Conservation (phyloP, 35 echinoderm and acorn worm genomes). For the Amphiura filiformis region DNA sequence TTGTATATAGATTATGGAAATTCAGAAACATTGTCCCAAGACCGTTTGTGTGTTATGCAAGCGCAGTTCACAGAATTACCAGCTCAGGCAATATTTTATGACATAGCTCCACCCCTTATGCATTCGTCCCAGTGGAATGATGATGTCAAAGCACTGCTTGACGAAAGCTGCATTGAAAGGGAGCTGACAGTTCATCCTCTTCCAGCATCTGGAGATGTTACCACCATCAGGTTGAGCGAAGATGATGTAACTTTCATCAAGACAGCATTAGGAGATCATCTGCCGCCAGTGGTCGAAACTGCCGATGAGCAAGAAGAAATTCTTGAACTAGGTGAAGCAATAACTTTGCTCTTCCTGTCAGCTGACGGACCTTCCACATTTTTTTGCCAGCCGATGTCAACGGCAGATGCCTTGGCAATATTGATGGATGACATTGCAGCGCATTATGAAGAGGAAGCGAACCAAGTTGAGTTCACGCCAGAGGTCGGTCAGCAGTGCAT, state of each 20-base stretch:
- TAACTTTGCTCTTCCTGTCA: not conserved
- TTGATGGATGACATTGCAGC: not conserved
- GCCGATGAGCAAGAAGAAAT: too few relatives aligned
- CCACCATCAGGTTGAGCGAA: not conserved
- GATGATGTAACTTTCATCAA: not conserved
- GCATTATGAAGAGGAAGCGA: not conserved
- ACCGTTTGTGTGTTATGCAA: not conserved
- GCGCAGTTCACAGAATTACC: not conserved
- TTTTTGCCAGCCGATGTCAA: not conserved
- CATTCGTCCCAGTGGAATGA: too few relatives aligned
- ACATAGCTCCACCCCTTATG: too few relatives aligned
- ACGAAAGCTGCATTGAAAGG: too few relatives aligned
- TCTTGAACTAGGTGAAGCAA: too few relatives aligned
- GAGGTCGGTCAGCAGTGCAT: slow-evolving; percentile 58
- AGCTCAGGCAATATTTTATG: not conserved
- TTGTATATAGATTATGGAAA: slow-evolving; percentile 86
- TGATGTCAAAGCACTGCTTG: too few relatives aligned
- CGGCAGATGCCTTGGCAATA: not conserved
- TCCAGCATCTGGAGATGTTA: not conserved
- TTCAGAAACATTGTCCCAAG: slow-evolving; percentile 26
- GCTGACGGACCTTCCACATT: not conserved
- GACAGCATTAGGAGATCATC: not conserved
- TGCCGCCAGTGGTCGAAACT: not conserved
- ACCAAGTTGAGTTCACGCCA: not conserved
- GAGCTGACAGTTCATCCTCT: too few relatives aligned